These are phyloP conservation scores for Caenorhabditis sp. DNA, from an alignment of 2,888 invertebrate species.

Conservation along the genomic window DNA sequence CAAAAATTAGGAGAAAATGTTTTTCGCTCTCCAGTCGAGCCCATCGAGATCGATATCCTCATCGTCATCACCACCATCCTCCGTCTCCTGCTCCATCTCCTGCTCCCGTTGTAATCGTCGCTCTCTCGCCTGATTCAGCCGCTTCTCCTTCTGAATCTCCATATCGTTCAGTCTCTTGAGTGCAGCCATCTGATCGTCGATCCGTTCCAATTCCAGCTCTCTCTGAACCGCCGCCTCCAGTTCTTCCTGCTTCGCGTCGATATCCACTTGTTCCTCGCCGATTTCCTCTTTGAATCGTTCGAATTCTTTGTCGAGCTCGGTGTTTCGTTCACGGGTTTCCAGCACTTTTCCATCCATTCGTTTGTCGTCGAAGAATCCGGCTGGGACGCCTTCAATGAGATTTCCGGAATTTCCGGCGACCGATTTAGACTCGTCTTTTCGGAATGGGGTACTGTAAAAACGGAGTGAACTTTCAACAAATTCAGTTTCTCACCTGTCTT, in stretches of 20 bases:
- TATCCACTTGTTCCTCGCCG: conserved; percentile 58
- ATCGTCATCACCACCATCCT: conserved; percentile 58
- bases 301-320: conserved; percentile 54
- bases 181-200: conserved; percentile 73
- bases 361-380: conserved; percentile 76
- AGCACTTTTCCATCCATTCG: conserved; percentile 65
- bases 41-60: conserved; percentile 60
- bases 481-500: conserved; percentile 19
- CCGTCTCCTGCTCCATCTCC: conserved; percentile 21
- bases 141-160: conserved; percentile 70
- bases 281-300: conserved; percentile 61
- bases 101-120: conserved; percentile 20
- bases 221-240: conserved; percentile 63
- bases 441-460: conserved; percentile 44
- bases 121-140: conserved; percentile 55
- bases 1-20: conserved; percentile 36
- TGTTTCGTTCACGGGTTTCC: conserved; percentile 58
- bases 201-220: conserved; percentile 66
- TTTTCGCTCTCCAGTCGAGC: conserved; percentile 59
- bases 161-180: conserved; percentile 70
- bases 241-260: conserved; percentile 53
- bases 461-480: background rate
- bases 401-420: background rate
- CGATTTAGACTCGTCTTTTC: conserved; percentile 30
- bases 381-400: conserved; percentile 72